Conservation (phyloP, 2,888 invertebrate species). For the Xylota sylvarum region DNA sequence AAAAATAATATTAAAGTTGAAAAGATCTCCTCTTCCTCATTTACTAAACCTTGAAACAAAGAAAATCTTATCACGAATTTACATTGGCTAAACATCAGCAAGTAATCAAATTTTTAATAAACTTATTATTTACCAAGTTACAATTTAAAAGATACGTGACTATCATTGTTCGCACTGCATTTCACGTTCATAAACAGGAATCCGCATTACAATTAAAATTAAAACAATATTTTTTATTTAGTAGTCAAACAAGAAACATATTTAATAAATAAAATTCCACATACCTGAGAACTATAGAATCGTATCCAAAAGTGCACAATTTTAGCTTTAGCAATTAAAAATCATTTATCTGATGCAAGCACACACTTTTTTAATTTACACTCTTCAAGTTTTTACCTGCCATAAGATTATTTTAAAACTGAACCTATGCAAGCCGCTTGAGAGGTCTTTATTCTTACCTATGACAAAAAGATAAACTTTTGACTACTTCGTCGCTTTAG, state of each 20-base stretch:
- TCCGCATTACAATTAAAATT: background rate
- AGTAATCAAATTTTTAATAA: background rate
- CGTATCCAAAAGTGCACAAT: background rate
- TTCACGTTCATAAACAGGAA: background rate
- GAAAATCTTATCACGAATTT: background rate
- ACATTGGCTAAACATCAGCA: background rate
- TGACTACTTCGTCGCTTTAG: background rate
- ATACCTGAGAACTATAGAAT: background rate
- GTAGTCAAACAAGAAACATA: background rate
- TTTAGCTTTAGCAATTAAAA: background rate
- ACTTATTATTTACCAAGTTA: conserved; percentile 5
- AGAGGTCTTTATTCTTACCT: background rate
- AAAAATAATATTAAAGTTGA: background rate
- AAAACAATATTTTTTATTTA: background rate
- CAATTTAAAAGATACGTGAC: conserved; percentile 2
- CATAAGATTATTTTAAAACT: conserved; percentile 13
- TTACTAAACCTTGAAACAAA: conserved; percentile 14
- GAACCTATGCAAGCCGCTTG: background rate
- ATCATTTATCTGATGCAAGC: background rate
- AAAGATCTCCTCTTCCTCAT: conserved; percentile 1
- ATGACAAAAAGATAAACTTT: conserved; percentile 10
- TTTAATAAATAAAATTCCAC: conserved; percentile 1
- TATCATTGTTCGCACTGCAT: background rate
- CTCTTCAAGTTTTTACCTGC: background rate
- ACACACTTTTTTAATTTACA: background rate